Evolutionary conservation across 1,140 invertebrate species (phyloP), one percentile per base, ranked within the genome.

Genomic region (Microplitis demolitor): DNA sequence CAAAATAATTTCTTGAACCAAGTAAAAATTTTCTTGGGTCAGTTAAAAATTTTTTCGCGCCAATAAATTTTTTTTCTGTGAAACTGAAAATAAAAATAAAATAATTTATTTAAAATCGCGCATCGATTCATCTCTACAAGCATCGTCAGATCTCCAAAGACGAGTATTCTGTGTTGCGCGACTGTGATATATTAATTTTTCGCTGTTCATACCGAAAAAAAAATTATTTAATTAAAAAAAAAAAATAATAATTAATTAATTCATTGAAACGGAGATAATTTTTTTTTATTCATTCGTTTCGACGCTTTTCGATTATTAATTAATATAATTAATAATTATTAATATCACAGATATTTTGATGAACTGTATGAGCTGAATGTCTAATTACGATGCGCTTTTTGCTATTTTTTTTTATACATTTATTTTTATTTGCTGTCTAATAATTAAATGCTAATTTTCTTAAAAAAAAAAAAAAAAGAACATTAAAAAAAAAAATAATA

Each of bases 141-240:
- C 33, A 4, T 66, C 16, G 37, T 66, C 37, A 50, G 45, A 9
- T n/a, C 24, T 45, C 4, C 4, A 61, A 61, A 63, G 11, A 37
- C 35, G 11, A 35, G 33, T 66, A 14, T 66, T 66, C 45, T 66
- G 63, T 66, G 11, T 50, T 66, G 63, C 45, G 63, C 34, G 63
- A 37, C 63, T 66, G 63, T 66, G 63, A 66, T 66, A 66, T 66
- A 66, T 45, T 45, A 45, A 9, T 50, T 37, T 66, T 66, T 66
- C 16, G 62, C 16, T 35, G 24, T 24, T 13, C 8, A 63, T n/a
- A 4, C 4, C 34, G 14, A 63, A 63, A 63, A 63, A n/a, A 13
- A 63, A n/a, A 63, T 31, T 31, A 58, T 3, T 31, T 13, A 63
- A 63, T 63, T 63, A 63, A 31, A 61, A 11, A 61, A 11, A 24